phyloP scores from a whole-genome alignment of 2,113 vertebrate species.

The Bos javanicus region DNA sequence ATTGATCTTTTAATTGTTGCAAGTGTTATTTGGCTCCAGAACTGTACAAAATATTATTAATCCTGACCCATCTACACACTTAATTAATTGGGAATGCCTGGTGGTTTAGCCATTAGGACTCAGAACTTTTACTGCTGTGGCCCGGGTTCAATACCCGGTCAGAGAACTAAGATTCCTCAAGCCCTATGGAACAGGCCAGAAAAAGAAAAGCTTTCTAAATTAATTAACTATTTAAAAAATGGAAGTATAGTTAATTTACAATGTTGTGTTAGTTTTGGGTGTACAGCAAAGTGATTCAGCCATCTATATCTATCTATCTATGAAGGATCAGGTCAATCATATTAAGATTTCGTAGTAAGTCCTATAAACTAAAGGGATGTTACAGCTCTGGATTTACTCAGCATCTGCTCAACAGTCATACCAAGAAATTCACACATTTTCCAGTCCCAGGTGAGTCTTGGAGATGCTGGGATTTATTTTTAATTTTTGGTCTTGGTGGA shows the following conservation, averaged over 20 bases:
- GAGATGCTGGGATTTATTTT: neutral
- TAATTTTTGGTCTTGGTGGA: neutral
- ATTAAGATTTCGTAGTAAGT: neutral
- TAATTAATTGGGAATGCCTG: neutral
- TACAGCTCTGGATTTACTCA: neutral
- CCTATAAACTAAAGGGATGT: neutral
- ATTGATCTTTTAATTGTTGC: neutral
- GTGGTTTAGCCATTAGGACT: neutral
- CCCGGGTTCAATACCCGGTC: neutral
- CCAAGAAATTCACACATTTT: neutral
- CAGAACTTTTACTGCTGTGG: neutral
- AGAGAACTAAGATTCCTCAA: neutral
- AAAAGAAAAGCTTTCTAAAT: neutral
- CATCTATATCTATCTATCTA: neutral
- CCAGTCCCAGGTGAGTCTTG: neutral
- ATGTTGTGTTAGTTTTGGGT: neutral
- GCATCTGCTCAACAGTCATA: neutral
- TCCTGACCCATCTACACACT: neutral
- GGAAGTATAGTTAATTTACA: neutral
- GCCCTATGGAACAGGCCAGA: neutral
- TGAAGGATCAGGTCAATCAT: neutral
- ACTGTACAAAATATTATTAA: neutral
- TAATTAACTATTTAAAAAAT: neutral
- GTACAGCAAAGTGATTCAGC: neutral
- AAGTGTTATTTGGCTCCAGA: neutral